Conservation (phyloP, 2,797 vertebrate species). For the Staurois parvus region DNA sequence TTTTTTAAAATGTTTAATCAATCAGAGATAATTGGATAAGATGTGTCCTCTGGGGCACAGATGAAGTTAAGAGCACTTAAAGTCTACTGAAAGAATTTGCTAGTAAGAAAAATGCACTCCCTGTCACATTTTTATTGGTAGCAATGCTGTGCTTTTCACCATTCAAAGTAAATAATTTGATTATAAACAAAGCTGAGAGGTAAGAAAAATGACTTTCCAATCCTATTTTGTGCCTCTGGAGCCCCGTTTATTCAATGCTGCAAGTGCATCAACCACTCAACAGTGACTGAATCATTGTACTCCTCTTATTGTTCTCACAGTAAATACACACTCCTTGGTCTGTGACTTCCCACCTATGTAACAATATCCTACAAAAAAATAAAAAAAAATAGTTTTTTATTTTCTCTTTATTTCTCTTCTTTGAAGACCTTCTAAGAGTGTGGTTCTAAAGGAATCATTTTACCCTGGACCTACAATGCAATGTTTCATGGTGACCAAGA, state of each 20-base stretch:
- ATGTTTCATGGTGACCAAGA: too few relatives aligned
- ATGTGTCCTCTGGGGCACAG: constrained; percentile 5
- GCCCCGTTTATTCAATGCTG: constrained; percentile 70
- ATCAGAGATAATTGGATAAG: too few relatives aligned
- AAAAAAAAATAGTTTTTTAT: too few relatives aligned
- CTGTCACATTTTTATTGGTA: constrained; percentile 67
- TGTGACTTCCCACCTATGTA: not conserved
- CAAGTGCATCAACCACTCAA: constrained; percentile 71
- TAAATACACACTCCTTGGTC: not conserved
- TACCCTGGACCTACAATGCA: too few relatives aligned
- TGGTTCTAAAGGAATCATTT: too few relatives aligned
- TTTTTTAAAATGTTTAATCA: too few relatives aligned
- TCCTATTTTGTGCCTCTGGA: constrained; percentile 74
- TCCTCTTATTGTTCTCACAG: not conserved
- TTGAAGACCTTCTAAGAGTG: too few relatives aligned
- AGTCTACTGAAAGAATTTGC: constrained; percentile 73
- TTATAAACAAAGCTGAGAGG: constrained; percentile 66
- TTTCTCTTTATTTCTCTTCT: too few relatives aligned
- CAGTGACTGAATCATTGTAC: constrained; percentile 59
- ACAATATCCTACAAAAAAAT: not conserved
- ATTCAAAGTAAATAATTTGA: constrained; percentile 75
- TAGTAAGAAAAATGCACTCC: constrained; percentile 71
- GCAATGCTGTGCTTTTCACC: constrained; percentile 71
- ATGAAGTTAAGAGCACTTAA: constrained; percentile 65
- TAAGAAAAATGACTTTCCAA: constrained; percentile 73